Base-by-base conservation (phyloP, 1,140 invertebrate species). In the Drosophila rufa region DNA sequence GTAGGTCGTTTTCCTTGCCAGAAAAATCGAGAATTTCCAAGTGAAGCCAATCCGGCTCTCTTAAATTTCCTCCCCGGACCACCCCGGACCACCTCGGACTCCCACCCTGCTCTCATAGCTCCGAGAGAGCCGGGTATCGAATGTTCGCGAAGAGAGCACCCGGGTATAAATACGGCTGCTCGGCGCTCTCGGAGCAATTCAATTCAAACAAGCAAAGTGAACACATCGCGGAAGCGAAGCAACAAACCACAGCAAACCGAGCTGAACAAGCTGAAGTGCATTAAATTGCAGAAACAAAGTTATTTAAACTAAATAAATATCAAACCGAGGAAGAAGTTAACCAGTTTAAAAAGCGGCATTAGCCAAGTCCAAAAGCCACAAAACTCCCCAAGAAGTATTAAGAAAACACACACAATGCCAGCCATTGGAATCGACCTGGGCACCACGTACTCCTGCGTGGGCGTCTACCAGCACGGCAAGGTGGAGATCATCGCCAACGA, bases 401-500 rank as follows among this genome's bases (percentile, higher is more conserved):
- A 66, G 27, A 56, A 60, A 22, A 68, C 38, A 66, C 38, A 53
- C 45, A 92, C 55, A 67, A 92, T 92, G 89, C 94, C 94, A 82
- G 96, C 96, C 69, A 95, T 96, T 87, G 96, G 96, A 92, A 96
- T 96, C 89, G 96, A 96, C 93, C 93, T 96, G 79, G 96, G 96
- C 62, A 97, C 95, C 74, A 96, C 95, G 50, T 97, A 96, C 93
- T 96, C 96, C 25, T 97, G 96, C 81, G 96, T 97, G 15, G 96
- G 96, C 58, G 96, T 97, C 12, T 97, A 95, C 93, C 95, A 96
- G 80, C 94, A 98, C 87, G 97, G 97, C 51, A 97, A 97, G 93
- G 96, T 98, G 62, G 97, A 98, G 93, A 98, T 98, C 84, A 98
- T 98, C 83, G 97, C 97, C 82, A 98, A 98, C 93, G 97, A 98